Conservation (phyloP, 1,140 invertebrate genomes). For the Tribolium castaneum region DNA sequence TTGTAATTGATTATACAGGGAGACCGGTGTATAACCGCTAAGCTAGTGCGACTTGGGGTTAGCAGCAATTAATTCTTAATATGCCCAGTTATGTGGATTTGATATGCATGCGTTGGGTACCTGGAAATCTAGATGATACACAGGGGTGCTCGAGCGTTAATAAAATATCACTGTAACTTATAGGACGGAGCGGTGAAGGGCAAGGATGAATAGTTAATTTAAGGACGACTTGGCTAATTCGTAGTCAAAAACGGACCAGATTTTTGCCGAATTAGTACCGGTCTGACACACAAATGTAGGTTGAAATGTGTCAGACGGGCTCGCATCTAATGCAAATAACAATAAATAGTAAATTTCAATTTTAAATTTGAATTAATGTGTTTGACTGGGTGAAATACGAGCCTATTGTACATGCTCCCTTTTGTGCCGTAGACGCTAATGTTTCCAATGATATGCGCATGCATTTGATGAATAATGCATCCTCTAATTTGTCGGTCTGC, state of each 20-base stretch:
- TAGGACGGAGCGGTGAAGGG: neutral
- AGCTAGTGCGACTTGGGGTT: neutral
- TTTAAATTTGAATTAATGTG: neutral
- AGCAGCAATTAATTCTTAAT: neutral
- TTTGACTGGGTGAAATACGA: neutral
- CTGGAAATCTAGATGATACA: neutral
- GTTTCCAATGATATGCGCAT: neutral
- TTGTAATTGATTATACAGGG: neutral
- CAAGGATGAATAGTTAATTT: neutral
- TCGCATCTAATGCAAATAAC: neutral
- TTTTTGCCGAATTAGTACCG: no score
- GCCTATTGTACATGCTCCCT: neutral
- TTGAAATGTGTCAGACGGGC: no score
- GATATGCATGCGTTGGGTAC: neutral
- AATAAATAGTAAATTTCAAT: neutral
- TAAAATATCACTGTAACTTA: neutral
- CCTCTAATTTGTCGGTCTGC: slow-evolving; percentile 1
- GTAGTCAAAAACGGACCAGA: no score
- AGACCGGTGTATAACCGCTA: neutral
- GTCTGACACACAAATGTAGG: no score
- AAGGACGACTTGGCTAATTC: no score
- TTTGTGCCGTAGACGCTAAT: neutral
- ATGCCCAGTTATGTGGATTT: neutral
- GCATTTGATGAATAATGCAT: slow-evolving; percentile 22
- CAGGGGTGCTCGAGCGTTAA: neutral